Conservation (phyloP, 2,113 vertebrate genomes). For the Triplophysa rosa region DNA sequence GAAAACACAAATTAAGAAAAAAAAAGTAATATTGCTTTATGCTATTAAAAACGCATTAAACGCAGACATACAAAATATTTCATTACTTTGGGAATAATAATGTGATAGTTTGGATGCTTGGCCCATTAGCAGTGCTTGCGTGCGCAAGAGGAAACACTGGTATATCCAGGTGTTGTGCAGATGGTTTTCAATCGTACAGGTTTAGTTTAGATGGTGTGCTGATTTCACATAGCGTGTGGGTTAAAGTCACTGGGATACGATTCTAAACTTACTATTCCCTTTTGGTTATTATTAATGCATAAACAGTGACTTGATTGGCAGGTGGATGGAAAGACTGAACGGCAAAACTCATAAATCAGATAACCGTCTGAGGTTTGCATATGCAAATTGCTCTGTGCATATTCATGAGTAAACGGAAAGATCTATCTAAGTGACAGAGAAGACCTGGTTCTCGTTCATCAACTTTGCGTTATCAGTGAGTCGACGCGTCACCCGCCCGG, state of each 20-base stretch:
- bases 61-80: not conserved
- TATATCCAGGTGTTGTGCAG: slow-evolving; percentile 38
- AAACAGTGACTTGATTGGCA: slow-evolving; percentile 18
- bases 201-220: slow-evolving; percentile 20
- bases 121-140: not conserved
- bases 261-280: not conserved
- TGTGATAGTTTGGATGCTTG: not conserved
- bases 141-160: not conserved
- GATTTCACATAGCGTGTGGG: not conserved
- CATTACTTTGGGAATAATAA: not conserved
- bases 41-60: no score
- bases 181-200: not conserved
- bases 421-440: slow-evolving; percentile 54
- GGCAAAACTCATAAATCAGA: slow-evolving; percentile 44
- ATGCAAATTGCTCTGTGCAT: slow-evolving; percentile 51
- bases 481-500: slow-evolving; percentile 17
- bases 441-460: slow-evolving; percentile 55
- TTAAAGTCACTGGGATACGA: slow-evolving; percentile 10
- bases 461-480: slow-evolving; percentile 46
- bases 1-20: no score
- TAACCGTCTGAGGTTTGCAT: slow-evolving; percentile 38
- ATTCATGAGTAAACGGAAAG: slow-evolving; percentile 55
- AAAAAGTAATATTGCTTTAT: no score
- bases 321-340: slow-evolving; percentile 34
- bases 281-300: slow-evolving; percentile 3